Evolutionary conservation across 1,140 invertebrate species (phyloP).

Genomic region (Drepana arcuata): DNA sequence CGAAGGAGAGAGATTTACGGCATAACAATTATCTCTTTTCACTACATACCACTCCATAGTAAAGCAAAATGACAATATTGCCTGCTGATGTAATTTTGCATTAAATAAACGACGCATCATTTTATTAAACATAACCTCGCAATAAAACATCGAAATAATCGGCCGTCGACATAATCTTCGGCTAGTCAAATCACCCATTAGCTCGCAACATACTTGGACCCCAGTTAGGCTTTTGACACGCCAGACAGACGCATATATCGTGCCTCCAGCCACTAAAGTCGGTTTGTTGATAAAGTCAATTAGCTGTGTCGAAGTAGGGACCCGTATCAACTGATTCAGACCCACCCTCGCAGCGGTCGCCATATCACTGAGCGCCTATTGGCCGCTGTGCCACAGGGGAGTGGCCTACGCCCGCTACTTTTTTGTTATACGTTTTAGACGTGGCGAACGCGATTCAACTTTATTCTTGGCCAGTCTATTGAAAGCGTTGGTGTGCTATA

Average conservation of each 20-base stretch:
- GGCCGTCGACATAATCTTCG: too few relatives aligned
- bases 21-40: too few relatives aligned
- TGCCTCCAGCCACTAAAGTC: constrained; percentile 65
- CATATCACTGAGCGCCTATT: constrained; percentile 40
- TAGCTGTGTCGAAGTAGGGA: constrained; percentile 66
- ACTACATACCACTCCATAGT: too few relatives aligned
- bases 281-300: constrained; percentile 71
- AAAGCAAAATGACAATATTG: too few relatives aligned
- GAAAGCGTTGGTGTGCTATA: constrained; percentile 63
- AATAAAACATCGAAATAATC: too few relatives aligned
- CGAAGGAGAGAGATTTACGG: too few relatives aligned
- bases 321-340: constrained; percentile 57
- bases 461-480: constrained; percentile 64
- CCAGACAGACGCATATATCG: constrained; percentile 67
- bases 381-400: constrained; percentile 47
- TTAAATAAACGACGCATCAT: too few relatives aligned
- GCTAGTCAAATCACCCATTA: constrained; percentile 61
- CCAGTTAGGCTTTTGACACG: constrained; percentile 66
- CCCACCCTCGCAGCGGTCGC: constrained; percentile 50
- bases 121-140: too few relatives aligned
- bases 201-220: constrained; percentile 44
- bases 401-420: constrained; percentile 51
- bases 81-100: too few relatives aligned
- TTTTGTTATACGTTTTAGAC: constrained; percentile 55
- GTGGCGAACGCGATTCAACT: constrained; percentile 45